phyloP scores from a whole-genome alignment of 2,797 vertebrate genomes.

The Hippocampus kuda region DNA sequence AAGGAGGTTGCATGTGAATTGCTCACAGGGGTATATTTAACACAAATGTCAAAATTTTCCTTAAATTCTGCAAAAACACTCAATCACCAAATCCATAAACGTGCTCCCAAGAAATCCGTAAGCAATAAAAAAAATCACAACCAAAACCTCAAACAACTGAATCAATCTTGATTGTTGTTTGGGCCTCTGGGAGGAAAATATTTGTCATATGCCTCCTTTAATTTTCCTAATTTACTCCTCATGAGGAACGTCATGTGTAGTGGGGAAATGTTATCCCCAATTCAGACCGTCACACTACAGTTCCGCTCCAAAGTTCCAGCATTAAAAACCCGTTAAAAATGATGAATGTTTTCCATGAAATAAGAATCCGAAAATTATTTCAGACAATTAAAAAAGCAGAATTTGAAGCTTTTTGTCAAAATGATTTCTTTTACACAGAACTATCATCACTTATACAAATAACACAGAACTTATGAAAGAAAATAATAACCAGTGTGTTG shows the following conservation, averaged over 20 bases:
- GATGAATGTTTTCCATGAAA: neutral
- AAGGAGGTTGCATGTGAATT: too few species aligned
- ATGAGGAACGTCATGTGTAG: slow-evolving; percentile 23
- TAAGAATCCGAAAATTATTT: too few species aligned
- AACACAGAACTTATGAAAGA: too few species aligned
- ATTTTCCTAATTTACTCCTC: slow-evolving; percentile 14
- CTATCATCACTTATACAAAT: too few species aligned
- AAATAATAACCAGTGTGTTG: too few species aligned
- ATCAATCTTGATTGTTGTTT: neutral
- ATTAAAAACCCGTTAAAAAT: neutral
- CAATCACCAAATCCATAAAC: neutral
- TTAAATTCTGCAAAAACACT: neutral
- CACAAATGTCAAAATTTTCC: neutral
- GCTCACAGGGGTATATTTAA: too few species aligned
- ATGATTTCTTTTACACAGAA: too few species aligned
- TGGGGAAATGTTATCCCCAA: slow-evolving; percentile 18
- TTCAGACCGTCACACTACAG: neutral
- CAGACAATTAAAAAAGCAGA: too few species aligned
- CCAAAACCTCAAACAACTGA: neutral
- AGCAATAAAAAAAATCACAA: neutral
- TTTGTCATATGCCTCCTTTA: slow-evolving; percentile 36
- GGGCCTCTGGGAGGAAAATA: neutral
- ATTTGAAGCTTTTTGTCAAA: too few species aligned
- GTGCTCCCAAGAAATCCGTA: neutral
- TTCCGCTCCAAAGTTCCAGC: neutral